phyloP scores from a whole-genome alignment of 2,888 invertebrate species.

The Dioctria rufipes region DNA sequence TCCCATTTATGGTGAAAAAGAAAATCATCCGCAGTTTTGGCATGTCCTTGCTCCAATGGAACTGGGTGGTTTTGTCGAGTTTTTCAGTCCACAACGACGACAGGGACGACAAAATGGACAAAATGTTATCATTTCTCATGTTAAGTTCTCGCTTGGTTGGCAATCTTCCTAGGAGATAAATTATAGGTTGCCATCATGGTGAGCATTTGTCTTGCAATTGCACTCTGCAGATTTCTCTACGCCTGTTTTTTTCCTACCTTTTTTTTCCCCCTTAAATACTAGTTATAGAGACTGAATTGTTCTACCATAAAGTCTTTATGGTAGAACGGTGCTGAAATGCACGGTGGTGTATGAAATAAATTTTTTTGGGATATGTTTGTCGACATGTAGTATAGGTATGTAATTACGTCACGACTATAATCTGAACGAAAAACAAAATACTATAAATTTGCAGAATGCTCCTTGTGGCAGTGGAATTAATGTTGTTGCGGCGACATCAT shows the following conservation, averaged over 20 bases:
- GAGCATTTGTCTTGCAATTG: conserved; percentile 33
- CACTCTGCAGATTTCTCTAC: not conserved
- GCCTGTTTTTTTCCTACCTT: not conserved
- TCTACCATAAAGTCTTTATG: not conserved
- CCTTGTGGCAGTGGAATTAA: not conserved
- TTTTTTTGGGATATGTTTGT: not conserved
- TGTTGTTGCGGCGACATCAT: not conserved
- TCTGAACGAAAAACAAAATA: no score
- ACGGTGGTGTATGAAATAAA: not conserved
- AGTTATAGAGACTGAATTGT: not conserved
- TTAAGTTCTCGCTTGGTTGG: not conserved
- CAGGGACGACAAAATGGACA: no score
- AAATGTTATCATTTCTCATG: not conserved
- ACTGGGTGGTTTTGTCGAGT: not conserved
- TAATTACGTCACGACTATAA: not conserved
- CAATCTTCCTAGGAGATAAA: not conserved
- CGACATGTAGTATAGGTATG: not conserved
- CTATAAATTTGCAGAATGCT: not conserved
- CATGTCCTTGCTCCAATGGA: not conserved
- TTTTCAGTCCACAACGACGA: not conserved
- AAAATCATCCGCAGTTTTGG: not conserved
- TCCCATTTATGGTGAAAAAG: not conserved
- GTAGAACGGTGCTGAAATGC: not conserved
- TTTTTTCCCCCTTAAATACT: not conserved
- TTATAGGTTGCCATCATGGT: conserved; percentile 1